A percentile compares a stretch with the other conserved stretches of the same genome.
phyloP scores from a whole-genome alignment of 2,113 vertebrate genomes.

The Ceratotherium simum region DNA sequence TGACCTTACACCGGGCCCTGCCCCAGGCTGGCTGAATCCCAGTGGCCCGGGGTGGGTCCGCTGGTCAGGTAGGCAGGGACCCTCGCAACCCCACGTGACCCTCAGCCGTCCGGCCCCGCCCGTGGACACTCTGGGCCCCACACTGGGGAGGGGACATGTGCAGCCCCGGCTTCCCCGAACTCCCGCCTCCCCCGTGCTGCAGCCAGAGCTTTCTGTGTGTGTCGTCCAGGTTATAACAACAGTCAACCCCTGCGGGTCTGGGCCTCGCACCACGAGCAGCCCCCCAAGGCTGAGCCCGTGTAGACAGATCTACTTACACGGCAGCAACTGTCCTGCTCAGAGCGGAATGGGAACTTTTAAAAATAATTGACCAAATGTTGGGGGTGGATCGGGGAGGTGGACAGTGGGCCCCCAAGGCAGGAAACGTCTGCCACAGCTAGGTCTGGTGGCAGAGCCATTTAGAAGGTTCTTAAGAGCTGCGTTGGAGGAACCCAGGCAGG shows the following conservation, averaged over 20 bases:
- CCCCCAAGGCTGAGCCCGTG: not conserved
- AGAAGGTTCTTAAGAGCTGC: not conserved
- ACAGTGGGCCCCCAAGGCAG: not conserved
- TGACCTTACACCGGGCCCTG: not conserved
- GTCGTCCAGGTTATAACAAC: not conserved
- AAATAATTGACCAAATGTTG: not conserved
- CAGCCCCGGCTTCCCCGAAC: not conserved
- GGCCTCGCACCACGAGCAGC: no score
- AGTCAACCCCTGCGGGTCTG: not conserved
- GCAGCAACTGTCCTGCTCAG: not conserved
- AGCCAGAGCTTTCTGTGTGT: fast-evolving
- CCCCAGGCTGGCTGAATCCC: not conserved
- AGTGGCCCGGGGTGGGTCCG: not conserved
- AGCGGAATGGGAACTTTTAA: not conserved
- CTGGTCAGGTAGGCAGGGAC: not conserved
- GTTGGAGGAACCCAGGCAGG: not conserved
- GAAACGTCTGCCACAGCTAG: not conserved
- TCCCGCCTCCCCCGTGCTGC: fast-evolving
- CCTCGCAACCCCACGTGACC: not conserved
- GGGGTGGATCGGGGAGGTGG: no score
- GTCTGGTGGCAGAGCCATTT: not conserved
- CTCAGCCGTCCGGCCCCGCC: fast-evolving
- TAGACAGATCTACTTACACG: not conserved
- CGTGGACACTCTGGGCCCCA: not conserved
- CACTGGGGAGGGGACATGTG: not conserved